Evolutionary conservation across 2,797 vertebrate species (phyloP).

Genomic region (Parauchenoglanis ngamensis): DNA sequence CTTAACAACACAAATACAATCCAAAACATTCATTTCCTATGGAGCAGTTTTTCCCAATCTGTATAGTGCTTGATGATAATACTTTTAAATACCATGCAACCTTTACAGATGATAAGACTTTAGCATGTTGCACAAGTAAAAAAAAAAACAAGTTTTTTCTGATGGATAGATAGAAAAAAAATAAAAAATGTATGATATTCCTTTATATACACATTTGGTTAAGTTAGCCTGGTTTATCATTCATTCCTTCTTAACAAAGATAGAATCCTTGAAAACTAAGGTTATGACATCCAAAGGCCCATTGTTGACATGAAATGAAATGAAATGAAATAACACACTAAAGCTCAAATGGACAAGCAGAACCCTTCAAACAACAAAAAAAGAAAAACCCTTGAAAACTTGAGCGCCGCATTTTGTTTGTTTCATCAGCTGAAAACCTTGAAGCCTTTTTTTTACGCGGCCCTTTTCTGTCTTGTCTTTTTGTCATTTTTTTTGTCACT

Average conservation of each 20-base stretch:
- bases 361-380: neutral
- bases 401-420: neutral
- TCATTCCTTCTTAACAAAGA: neutral
- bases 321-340: neutral
- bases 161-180: too few relatives aligned
- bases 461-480: neutral
- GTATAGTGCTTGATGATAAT: too few relatives aligned
- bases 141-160: neutral
- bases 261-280: neutral
- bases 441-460: neutral
- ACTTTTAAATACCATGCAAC: neutral
- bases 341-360: neutral
- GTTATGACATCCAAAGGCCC: too few relatives aligned
- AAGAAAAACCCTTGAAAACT: neutral
- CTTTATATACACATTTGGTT: neutral
- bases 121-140: neutral
- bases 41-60: too few relatives aligned
- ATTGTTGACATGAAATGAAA: neutral
- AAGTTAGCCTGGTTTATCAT: neutral
- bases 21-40: neutral
- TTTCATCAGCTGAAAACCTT: conserved; percentile 30
- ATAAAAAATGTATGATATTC: neutral
- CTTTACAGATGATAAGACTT: neutral
- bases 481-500: conserved; percentile 4
- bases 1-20: neutral